phyloP scores from a whole-genome alignment of 2,888 invertebrate species.

The Eutolmus rufibarbis region DNA sequence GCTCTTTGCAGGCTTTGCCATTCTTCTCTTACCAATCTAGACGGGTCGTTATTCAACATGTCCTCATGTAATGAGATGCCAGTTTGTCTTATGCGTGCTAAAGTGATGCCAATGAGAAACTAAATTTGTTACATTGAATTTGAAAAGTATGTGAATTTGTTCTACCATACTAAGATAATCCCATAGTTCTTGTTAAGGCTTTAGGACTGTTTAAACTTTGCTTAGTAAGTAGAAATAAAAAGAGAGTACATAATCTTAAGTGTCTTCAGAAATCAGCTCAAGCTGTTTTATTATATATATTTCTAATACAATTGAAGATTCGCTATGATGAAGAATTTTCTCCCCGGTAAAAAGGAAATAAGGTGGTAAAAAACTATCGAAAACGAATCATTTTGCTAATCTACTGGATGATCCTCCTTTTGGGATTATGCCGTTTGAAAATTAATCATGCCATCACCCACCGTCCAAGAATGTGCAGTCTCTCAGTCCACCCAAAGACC shows the following conservation, averaged over 20 bases:
- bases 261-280: no score
- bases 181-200: no score
- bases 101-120: constrained; percentile 43
- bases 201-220: neutral
- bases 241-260: no score
- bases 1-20: neutral
- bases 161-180: neutral
- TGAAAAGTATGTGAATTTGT: neutral
- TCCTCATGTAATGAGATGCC: constrained; percentile 43
- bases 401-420: neutral
- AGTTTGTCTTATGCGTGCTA: constrained; percentile 44
- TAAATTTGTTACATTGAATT: constrained; percentile 39
- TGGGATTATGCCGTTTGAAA: neutral
- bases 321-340: no score
- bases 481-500: neutral
- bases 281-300: no score
- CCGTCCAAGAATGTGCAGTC: neutral
- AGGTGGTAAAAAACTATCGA: neutral
- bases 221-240: no score
- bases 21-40: neutral
- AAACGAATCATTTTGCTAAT: neutral
- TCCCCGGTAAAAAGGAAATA: neutral
- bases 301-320: neutral
- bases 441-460: neutral
- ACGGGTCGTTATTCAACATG: constrained; percentile 39